phyloP scores from a whole-genome alignment of 2,113 vertebrate species.

The Lasiurus borealis region DNA sequence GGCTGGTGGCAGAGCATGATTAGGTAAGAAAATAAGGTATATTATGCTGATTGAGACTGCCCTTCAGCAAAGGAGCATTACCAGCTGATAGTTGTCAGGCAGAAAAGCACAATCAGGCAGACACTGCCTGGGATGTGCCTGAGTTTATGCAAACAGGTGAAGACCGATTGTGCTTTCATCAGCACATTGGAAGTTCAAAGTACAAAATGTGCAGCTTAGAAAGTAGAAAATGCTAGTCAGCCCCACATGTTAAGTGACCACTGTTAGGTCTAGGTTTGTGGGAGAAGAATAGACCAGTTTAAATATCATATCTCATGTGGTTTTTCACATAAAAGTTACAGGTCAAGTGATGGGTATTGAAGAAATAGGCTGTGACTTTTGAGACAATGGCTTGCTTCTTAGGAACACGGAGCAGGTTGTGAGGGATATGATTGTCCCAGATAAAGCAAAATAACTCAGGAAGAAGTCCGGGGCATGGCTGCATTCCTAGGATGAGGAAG shows the following conservation, averaged over 20 bases:
- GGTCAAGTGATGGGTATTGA: background rate
- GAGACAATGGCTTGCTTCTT: background rate
- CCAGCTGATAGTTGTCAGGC: constrained; percentile 73
- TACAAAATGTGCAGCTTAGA: background rate
- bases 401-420: background rate
- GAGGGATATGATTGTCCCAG: background rate
- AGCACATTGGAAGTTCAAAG: background rate
- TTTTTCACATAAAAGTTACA: background rate
- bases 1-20: constrained; percentile 67
- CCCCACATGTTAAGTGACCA: background rate
- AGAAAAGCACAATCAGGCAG: constrained; percentile 59
- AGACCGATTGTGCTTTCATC: constrained; percentile 35
- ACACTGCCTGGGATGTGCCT: constrained; percentile 58
- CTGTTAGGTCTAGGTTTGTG: background rate
- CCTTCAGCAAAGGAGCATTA: constrained; percentile 52
- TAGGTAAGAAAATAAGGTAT: constrained; percentile 76
- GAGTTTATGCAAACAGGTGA: constrained; percentile 65
- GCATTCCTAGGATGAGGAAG: background rate
- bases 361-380: background rate
- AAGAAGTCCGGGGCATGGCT: background rate
- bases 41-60: constrained; percentile 61
- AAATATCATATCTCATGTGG: background rate
- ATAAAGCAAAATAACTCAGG: background rate
- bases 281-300: background rate
- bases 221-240: constrained; percentile 29